Percentiles rank a stretch among this genome's conserved stretches.
Evolutionary conservation across 2,113 vertebrate genomes (phyloP).

Genomic region (Grus americana): DNA sequence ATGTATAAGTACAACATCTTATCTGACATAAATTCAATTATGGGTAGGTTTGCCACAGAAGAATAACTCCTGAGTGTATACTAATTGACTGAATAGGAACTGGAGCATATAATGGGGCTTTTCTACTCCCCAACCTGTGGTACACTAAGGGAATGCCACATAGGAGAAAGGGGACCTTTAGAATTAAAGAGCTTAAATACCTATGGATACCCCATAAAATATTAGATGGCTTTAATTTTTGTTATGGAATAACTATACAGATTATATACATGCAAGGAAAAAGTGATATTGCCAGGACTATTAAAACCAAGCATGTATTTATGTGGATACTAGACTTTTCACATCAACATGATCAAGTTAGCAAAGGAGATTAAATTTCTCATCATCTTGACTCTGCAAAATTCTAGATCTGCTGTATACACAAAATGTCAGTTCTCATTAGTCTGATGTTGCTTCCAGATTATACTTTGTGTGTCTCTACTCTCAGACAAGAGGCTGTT

Average conservation of each 20-base stretch:
- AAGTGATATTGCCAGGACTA: background rate
- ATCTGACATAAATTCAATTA: constrained; percentile 57
- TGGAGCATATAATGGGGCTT: background rate
- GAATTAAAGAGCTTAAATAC: background rate
- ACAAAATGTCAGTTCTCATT: background rate
- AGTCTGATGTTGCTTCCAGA: background rate
- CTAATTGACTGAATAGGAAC: constrained; percentile 1
- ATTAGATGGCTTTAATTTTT: background rate
- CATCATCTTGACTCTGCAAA: background rate
- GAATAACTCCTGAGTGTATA: background rate
- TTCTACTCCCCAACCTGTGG: background rate
- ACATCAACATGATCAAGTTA: background rate
- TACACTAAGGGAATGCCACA: background rate
- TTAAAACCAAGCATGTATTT: background rate
- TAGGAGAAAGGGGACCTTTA: background rate
- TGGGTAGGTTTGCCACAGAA: constrained; percentile 12
- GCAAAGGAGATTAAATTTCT: background rate
- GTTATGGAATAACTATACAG: background rate
- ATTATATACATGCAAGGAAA: background rate
- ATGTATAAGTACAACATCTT: constrained; percentile 22
- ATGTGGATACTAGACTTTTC: background rate
- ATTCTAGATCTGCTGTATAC: background rate
- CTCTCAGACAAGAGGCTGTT: background rate
- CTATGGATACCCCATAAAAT: background rate
- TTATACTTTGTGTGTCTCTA: background rate